These are phyloP conservation scores for Drosophila putrida DNA, from an alignment of 2,888 invertebrate genomes.

Conservation along the genomic window DNA sequence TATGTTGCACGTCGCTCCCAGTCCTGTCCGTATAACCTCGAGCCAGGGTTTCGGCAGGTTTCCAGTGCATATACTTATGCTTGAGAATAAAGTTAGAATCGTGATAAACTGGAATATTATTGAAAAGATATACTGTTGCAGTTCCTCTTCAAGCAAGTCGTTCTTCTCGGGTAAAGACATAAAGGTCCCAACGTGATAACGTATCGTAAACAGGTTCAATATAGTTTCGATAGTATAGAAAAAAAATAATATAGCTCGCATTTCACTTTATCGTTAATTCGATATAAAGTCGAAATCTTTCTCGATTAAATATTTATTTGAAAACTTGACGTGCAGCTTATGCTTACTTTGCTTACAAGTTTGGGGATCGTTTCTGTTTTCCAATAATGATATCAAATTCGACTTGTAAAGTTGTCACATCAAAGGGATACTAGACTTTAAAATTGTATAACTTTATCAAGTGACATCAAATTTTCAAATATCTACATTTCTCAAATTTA, in stretches of 20 bases:
- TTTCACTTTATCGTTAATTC: constrained; percentile 10
- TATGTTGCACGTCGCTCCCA: constrained; percentile 18
- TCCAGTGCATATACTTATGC: constrained; percentile 36
- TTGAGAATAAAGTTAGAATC: constrained; percentile 32
- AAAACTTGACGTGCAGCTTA: neutral
- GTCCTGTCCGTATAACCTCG: constrained; percentile 25
- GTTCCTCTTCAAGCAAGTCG: constrained; percentile 1
- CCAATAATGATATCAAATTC: no score
- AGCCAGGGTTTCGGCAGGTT: constrained; percentile 25
- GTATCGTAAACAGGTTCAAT: constrained; percentile 29
- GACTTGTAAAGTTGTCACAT: no score
- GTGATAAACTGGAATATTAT: constrained; percentile 27
- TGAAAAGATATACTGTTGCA: constrained; percentile 22
- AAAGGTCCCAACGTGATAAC: constrained; percentile 33
- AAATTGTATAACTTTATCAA: no score
- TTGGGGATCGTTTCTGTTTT: neutral
- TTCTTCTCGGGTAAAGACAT: neutral
- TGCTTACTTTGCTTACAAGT: constrained; percentile 1
- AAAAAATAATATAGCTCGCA: constrained; percentile 36
- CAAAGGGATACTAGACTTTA: no score
- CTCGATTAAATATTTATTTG: neutral
- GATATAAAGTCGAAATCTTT: neutral
- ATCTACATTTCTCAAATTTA: no score
- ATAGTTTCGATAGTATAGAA: constrained; percentile 33
- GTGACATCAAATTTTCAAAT: no score